Percentiles rank a stretch among this genome's conserved stretches.
Evolutionary conservation across 1,140 invertebrate genomes (phyloP).

Genomic region (Drosophila simulans): DNA sequence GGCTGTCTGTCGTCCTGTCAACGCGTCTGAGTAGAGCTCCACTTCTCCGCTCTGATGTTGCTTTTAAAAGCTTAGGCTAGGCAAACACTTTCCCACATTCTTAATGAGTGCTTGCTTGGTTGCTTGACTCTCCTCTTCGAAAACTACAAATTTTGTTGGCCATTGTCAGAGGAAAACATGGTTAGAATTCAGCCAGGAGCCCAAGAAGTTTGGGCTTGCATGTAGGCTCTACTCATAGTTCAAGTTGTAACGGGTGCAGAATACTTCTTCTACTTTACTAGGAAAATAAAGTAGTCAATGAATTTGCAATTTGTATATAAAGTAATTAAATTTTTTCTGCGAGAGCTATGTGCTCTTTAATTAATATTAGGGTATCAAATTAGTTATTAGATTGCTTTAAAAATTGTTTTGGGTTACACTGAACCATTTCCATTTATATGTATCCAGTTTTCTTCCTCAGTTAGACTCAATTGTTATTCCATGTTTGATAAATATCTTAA

Average conservation of each 20-base stretch:
- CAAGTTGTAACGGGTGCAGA: constrained; percentile 19
- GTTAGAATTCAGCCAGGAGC: not conserved
- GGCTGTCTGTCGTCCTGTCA: constrained; percentile 50
- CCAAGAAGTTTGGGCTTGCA: constrained; percentile 20
- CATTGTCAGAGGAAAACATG: constrained; percentile 12
- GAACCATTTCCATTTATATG: too few relatives aligned
- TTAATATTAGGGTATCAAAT: not conserved
- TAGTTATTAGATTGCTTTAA: not conserved
- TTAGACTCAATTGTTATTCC: not conserved
- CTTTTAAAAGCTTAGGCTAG: constrained; percentile 67
- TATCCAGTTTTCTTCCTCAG: not conserved
- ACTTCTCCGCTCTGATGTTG: constrained; percentile 33
- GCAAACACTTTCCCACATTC: constrained; percentile 46
- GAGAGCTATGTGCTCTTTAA: not conserved
- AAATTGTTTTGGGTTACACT: not conserved
- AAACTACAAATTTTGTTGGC: constrained; percentile 28
- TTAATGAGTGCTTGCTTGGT: constrained; percentile 39
- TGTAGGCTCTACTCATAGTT: constrained; percentile 22
- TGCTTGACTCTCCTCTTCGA: constrained; percentile 26
- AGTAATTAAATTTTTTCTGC: not conserved
- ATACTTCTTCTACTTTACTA: constrained; percentile 3
- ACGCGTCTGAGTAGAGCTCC: constrained; percentile 47
- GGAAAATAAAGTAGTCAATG: constrained; percentile 24
- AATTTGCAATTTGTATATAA: constrained; percentile 20
- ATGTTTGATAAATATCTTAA: not conserved